A percentile compares a stretch with the other conserved stretches of the same genome.
Evolutionary conservation across 2,797 vertebrate genomes (phyloP).

Genomic region (Rallus crepitans): DNA sequence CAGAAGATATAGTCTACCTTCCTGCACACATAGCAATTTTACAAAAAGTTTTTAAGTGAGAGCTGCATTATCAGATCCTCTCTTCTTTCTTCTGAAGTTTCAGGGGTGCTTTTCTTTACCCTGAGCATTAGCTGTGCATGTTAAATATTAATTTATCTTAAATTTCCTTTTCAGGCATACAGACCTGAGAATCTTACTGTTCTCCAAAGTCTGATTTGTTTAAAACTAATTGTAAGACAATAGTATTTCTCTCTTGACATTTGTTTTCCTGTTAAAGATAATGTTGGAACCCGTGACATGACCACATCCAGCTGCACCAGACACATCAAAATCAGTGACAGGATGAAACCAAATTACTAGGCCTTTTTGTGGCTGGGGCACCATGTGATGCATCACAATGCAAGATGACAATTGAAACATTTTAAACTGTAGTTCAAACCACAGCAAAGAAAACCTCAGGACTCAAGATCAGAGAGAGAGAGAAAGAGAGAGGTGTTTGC

Average conservation of each 20-base stretch:
- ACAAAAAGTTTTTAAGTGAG: not conserved
- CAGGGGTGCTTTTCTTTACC: not conserved
- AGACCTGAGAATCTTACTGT: constrained; percentile 41
- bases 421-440: constrained; percentile 72
- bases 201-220: constrained; percentile 50
- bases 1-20: not conserved
- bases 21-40: not conserved
- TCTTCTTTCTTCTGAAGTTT: not conserved
- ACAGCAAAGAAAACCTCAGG: constrained; percentile 76
- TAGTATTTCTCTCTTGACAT: constrained; percentile 66
- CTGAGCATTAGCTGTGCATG: not conserved
- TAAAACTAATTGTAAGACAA: constrained; percentile 67
- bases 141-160: constrained; percentile 8
- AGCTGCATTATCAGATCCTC: not conserved
- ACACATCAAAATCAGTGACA: constrained; percentile 76
- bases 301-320: constrained; percentile 74
- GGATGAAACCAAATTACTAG: constrained; percentile 73
- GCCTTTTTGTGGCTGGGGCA: constrained; percentile 73
- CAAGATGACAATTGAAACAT: constrained; percentile 75
- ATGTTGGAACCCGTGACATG: constrained; percentile 73
- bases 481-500: constrained; percentile 73
- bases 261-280: constrained; percentile 76
- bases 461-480: constrained; percentile 66
- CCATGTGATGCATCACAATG: constrained; percentile 75
- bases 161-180: not conserved